Evolutionary conservation across 1,140 invertebrate species (phyloP).

Genomic region (Zaprionus davidi): DNA sequence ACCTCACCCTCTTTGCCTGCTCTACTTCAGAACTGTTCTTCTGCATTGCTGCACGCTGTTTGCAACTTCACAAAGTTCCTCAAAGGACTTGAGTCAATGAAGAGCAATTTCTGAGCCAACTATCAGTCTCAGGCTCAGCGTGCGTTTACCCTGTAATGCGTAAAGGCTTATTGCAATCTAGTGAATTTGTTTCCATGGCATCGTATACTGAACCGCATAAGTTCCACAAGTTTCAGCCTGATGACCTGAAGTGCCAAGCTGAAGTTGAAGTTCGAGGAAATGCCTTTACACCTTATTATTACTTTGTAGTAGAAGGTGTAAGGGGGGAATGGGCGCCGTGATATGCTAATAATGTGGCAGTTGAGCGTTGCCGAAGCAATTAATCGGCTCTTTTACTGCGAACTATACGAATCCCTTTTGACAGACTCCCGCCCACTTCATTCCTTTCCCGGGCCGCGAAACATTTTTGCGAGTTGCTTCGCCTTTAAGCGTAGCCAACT

Average conservation of each 20-base stretch:
- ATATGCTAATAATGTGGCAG: constrained; percentile 1
- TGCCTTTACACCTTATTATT: background rate
- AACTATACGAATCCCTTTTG: constrained; percentile 1
- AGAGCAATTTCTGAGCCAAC: background rate
- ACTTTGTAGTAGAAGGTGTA: too few species aligned
- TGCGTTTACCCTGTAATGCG: constrained; percentile 1
- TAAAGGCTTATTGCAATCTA: background rate
- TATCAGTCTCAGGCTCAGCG: background rate
- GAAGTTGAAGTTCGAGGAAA: background rate
- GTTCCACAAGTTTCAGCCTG: background rate
- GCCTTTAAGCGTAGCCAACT: constrained; percentile 30
- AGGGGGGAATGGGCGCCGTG: background rate
- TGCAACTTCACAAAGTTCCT: background rate
- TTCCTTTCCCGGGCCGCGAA: background rate
- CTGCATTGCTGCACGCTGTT: background rate
- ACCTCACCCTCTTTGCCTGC: background rate
- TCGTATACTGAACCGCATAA: background rate
- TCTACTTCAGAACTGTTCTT: background rate
- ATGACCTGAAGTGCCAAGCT: background rate
- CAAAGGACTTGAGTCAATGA: background rate
- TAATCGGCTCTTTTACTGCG: background rate
- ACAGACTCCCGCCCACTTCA: background rate
- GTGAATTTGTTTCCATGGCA: background rate
- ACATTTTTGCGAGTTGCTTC: background rate
- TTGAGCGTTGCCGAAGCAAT: constrained; percentile 6